phyloP scores from a whole-genome alignment of 2,797 vertebrate genomes.

The Anolis apletophallus region DNA sequence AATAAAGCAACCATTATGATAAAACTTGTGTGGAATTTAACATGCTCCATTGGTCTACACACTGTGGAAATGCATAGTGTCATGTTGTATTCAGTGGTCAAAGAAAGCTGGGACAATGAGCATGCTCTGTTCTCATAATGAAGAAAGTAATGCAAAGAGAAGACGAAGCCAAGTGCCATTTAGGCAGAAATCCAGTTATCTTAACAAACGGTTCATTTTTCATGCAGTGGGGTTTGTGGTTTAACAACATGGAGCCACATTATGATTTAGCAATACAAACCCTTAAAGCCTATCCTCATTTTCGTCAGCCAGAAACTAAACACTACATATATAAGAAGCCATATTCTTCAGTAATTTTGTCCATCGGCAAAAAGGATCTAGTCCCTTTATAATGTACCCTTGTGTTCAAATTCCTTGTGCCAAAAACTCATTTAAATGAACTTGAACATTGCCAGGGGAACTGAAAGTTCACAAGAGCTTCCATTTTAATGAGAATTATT shows the following conservation, averaged over 20 bases:
- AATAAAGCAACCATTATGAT: not conserved
- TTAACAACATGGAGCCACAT: not conserved
- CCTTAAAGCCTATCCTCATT: not conserved
- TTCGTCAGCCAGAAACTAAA: conserved; percentile 3
- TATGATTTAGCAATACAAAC: conserved; percentile 8
- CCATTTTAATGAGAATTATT: not conserved
- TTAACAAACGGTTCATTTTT: not conserved
- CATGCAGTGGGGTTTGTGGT: not conserved
- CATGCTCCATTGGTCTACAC: not conserved
- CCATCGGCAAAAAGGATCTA: not conserved
- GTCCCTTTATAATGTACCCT: not conserved
- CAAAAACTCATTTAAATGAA: conserved; percentile 1
- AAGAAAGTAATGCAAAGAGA: not conserved
- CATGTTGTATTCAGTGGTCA: conserved; percentile 4
- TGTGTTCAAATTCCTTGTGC: not conserved
- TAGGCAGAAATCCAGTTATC: not conserved
- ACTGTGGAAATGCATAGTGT: not conserved
- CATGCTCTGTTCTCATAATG: not conserved
- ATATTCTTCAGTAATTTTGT: not conserved
- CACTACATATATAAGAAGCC: not conserved
- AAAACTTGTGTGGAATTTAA: not conserved
- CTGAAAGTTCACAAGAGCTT: conserved; percentile 1
- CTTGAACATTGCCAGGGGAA: not conserved
- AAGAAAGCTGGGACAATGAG: not conserved
- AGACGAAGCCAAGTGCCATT: not conserved